Evolutionary conservation across 2,797 vertebrate genomes (phyloP), one percentile per base, ranked within the genome.

Genomic region (Ispidina lecontei): DNA sequence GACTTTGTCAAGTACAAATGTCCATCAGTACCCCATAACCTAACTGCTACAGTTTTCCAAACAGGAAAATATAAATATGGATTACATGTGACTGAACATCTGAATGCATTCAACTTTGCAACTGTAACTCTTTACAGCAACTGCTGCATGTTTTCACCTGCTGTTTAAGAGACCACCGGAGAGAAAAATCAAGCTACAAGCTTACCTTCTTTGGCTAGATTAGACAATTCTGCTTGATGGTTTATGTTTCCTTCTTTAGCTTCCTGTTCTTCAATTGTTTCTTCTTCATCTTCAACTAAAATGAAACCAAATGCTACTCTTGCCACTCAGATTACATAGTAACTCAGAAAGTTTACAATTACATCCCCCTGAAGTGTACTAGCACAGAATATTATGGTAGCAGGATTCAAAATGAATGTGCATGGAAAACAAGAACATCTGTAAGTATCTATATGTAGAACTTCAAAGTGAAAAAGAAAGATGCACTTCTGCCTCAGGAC

Each of bases 241-340:
- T 99, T 98, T 58, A 97, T 79, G 22, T 97, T 97, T 29, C 97
- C 97, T 96, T 99, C 99, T 94, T 98, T 97, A 52, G 97, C 96
- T 93, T 99, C 99, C 95, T 99, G 98, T 75, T 99, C 98, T 91
- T 98, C 99, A 75, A 99, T 99, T 44, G 98, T 99, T 93, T 98
- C 98, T 84, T 99, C 99, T 95, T 99, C 98, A 97, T 99, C 99
- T 94, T 98, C 95, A 86, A 96, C 98, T 98, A 74, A 31, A 97
- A 95, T 31, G 51, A 81, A 87, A 94, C 31, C 29, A 95, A 88
- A 90, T 25, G 26, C 22, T 87, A 59, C 73, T 25, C 39, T 46
- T 70, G 28, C n/a, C 44, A 84, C 77, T 74, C 75, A 83, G 74
- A 79, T 69, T 6, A 65, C 23, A 75, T 12, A 56, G 1, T 7